Evolutionary conservation across 2,113 vertebrate genomes (phyloP), one percentile per base, ranked within the genome.

Genomic region (Cranoglanis bouderius): DNA sequence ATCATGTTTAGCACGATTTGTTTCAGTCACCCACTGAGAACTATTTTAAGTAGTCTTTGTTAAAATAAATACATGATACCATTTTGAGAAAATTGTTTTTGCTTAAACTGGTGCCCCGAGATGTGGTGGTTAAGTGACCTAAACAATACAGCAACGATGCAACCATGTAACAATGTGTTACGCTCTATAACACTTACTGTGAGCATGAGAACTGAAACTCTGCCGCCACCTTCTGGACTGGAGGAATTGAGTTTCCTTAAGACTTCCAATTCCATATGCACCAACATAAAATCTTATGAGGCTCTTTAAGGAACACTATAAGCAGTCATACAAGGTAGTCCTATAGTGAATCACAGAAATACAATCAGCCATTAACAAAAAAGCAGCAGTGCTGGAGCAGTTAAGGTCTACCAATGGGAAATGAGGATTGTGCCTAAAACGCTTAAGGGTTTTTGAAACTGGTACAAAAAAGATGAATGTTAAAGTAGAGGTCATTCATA

Each of bases 281-380:
- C 35, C 7, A 59, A 82, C 21, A 40, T 40, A 82, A 40, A 38
- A 26, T n/a, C 26, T 29, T 14, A 49, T 7, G 24, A 49, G 75
- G 75, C 9, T 57, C 53, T 82, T 26, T 59, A 82, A 55, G 40
- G 35, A 89, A 81, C 40, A 74, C 80, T 82, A 88, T 89, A 88
- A 89, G 88, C 89, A 86, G 85, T 85, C 70, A 72, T 87, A 89
- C 46, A 85, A 78, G 74, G 74, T 83, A 85, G 72, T 84, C 83
- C 53, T 80, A 53, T 32, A 80, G 72, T 65, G 46, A 77, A 86
- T 72, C 51, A 78, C 75, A 55, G 24, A 72, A 78, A 83, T 87
- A 87, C 40, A 35, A 75, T 57, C 67, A 72, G 61, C 72, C 57
- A 6, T 16, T 16, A 75, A 43, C 1, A 13, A 38, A 5, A 49